A percentile compares a stretch with the other conserved stretches of the same genome.
phyloP scores from a whole-genome alignment of 2,888 invertebrate species.

The Cryptocheilus praepositus region DNA sequence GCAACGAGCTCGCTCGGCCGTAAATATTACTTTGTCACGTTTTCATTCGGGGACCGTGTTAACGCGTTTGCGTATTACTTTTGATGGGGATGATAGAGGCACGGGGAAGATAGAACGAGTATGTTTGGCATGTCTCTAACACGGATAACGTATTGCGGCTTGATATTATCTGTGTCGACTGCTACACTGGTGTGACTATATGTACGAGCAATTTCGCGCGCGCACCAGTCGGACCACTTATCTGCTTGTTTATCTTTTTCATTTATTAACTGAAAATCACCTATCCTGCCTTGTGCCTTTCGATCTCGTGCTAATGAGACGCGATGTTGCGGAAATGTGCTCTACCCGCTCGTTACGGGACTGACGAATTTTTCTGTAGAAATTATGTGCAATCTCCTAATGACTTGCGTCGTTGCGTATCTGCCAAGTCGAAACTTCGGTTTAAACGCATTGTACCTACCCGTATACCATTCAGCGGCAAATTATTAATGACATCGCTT shows the following conservation, averaged over 20 bases:
- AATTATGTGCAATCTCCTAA: conserved; percentile 31
- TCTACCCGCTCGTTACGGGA: too few relatives aligned
- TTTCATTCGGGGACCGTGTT: conserved; percentile 47
- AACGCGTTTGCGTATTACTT: conserved; percentile 42
- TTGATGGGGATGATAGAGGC: not conserved
- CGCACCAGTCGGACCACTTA: conserved; percentile 6
- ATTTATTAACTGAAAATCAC: too few relatives aligned
- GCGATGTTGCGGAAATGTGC: too few relatives aligned
- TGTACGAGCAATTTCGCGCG: conserved; percentile 12
- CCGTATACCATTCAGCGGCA: conserved; percentile 19
- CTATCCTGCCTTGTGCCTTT: too few relatives aligned
- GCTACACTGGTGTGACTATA: too few relatives aligned
- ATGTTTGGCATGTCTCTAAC: not conserved
- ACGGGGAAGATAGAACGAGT: not conserved
- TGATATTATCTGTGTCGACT: conserved; percentile 8
- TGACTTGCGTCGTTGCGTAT: conserved; percentile 26
- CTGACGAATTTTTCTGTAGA: not conserved
- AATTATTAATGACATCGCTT: conserved; percentile 36
- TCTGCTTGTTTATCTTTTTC: too few relatives aligned
- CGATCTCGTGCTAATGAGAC: too few relatives aligned
- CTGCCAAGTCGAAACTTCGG: conserved; percentile 31
- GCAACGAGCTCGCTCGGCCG: conserved; percentile 39
- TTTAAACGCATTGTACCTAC: conserved; percentile 14
- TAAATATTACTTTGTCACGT: conserved; percentile 48
- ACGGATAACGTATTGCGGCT: conserved; percentile 8